Base-by-base conservation (phyloP, 2,888 invertebrate genomes). In the Orthonevra nobilis region DNA sequence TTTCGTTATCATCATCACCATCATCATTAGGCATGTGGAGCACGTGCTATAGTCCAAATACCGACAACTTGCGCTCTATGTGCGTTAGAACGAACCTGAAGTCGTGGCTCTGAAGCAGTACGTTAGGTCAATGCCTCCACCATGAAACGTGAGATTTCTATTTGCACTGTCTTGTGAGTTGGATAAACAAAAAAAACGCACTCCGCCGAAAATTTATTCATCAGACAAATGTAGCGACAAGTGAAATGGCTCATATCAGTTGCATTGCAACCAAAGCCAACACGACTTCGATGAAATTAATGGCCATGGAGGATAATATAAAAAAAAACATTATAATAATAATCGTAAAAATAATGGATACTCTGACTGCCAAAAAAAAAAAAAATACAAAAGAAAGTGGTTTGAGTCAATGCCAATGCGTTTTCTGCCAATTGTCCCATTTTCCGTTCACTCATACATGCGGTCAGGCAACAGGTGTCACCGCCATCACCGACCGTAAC, bases 361-460 rank as follows among this genome's bases (percentile, higher is more conserved):
- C 61, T 61, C 70, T 70, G 60, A 40, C 32, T 54, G 68, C 70
- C 58, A 64, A 77, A 70, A 64, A 77, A 70, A 60, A 48, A 42
- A 70, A 77, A 70, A 64, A 77, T 64, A 60, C 40, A 42, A 70
- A 70, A 77, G 75, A 77, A 77, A 77, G 75, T 77, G 75, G 10
- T 77, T 58, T 77, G 75, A 77, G 56, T 70, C 75, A 64, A 77
- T 69, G 69, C 56, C 56, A 56, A 54, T 44, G 36, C 30, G 26
- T 61, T 10, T 19, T 48, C 60, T 52, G 68, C 9, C 50, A 66
- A 74, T 36, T 77, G 75, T 63, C 75, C 75, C 38, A 70, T 48
- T 70, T 77, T 77, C 42, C 7, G 12, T 60, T 66, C 52, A 40
- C n/a, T n/a, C n/a, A n/a, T n/a, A n/a, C n/a, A n/a, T n/a, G 54